phyloP scores from a whole-genome alignment of 2,113 vertebrate genomes.

The Rhegmatorhina hoffmannsi region DNA sequence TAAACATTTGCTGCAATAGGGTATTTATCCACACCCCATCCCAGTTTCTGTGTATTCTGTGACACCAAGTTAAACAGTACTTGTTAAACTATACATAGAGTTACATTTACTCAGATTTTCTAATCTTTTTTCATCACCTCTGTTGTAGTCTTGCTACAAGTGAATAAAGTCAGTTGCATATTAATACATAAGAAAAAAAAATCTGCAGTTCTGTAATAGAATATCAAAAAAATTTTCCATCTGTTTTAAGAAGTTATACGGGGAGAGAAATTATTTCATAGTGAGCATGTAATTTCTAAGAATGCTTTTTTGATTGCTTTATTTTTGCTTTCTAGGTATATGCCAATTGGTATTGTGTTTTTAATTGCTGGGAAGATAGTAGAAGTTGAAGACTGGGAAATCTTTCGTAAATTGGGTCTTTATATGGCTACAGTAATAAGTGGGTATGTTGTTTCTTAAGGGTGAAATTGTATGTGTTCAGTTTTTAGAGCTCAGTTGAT shows the following conservation, averaged over 20 bases:
- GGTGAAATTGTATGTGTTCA: not conserved
- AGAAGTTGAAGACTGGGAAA: slow-evolving; percentile 98
- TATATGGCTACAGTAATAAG: slow-evolving; percentile 97
- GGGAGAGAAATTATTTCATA: not conserved
- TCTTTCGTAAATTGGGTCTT: slow-evolving; percentile 95
- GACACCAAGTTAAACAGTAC: not conserved
- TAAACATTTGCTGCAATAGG: not conserved
- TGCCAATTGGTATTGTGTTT: slow-evolving; percentile 95
- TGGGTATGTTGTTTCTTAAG: slow-evolving; percentile 82
- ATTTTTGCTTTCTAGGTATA: slow-evolving; percentile 85
- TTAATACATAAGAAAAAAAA: not conserved
- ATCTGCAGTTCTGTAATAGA: not conserved
- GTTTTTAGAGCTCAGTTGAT: not conserved
- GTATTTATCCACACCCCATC: not conserved
- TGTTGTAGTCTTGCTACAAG: not conserved
- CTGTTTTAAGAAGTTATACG: not conserved
- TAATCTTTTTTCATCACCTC: not conserved
- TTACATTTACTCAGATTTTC: not conserved
- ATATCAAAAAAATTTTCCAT: not conserved
- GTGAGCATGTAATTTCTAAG: not conserved
- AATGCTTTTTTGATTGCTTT: slow-evolving; percentile 14
- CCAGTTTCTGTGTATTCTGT: not conserved
- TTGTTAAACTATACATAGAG: not conserved
- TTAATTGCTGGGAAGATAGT: slow-evolving; percentile 97
- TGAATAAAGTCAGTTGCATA: not conserved